Evolutionary conservation across 2,888 invertebrate species (phyloP).

Genomic region (Tachina grossa): DNA sequence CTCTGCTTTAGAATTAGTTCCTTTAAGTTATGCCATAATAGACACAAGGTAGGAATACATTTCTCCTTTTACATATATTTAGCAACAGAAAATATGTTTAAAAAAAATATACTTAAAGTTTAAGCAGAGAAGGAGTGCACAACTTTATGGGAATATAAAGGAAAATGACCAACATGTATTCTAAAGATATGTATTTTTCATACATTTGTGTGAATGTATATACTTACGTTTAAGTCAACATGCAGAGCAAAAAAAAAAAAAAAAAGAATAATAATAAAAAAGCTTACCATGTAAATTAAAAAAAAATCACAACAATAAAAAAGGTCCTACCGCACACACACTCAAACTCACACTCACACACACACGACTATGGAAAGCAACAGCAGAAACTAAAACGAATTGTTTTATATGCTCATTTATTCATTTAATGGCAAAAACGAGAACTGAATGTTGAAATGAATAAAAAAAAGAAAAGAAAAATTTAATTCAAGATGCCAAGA

Average conservation of each 20-base stretch:
- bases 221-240: constrained; percentile 53
- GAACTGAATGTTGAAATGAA: constrained; percentile 64
- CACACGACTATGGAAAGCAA: constrained; percentile 20
- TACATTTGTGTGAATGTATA: too few species aligned
- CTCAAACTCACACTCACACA: constrained; percentile 11
- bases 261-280: constrained; percentile 2
- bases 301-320: constrained; percentile 18
- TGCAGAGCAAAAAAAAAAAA: constrained; percentile 6
- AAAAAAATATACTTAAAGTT: constrained; percentile 28
- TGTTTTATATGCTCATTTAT: constrained; percentile 82
- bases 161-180: constrained; percentile 66
- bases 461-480: background rate
- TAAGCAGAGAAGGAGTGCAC: constrained; percentile 48
- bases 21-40: background rate
- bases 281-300: constrained; percentile 19
- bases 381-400: constrained; percentile 78
- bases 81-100: constrained; percentile 27
- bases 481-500: constrained; percentile 13
- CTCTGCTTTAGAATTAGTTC: constrained; percentile 10
- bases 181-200: background rate
- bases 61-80: constrained; percentile 19
- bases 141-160: constrained; percentile 63
- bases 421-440: constrained; percentile 81
- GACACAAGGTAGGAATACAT: constrained; percentile 37
- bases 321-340: constrained; percentile 36